Evolutionary conservation across 2,888 invertebrate genomes (phyloP), one percentile per base, ranked within the genome.

Genomic region (Hypena proboscidalis): DNA sequence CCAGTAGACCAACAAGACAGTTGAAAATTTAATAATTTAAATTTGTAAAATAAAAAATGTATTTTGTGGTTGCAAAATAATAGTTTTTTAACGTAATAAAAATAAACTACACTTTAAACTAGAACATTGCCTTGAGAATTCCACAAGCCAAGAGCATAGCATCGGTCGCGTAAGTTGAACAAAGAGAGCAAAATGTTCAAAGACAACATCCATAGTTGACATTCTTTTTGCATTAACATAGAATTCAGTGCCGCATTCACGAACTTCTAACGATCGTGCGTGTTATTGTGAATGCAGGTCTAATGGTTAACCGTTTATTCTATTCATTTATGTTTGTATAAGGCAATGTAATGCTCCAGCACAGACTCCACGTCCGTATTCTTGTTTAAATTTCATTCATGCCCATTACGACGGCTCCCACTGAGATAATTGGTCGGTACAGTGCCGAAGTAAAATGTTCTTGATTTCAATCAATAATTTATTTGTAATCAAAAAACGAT

Each of bases 201-300:
- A 44, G 38, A 32, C 30, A 48, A 45, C 38, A 42, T 26, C 23
- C 21, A 15, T 32, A 35, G 43, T 41, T 37, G 43, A 53, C 50
- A 62, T 57, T 53, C 21, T 53, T 57, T 53, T 64, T 40, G 36
- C 46, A 53, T 52, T 42, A 48, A 37, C 39, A 32, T 14, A 31
- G 50, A 47, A 50, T 56, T 58, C 34, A 55, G 23, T 64, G 26
- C 50, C 60, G 57, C 41, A 34, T 60, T 61, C 45, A 46, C 30
- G 21, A 41, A 23, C 50, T 42, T 45, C 53, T 36, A 47, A 37
- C 30, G 32, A 38, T 51, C 39, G 30, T 43, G 34, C 20, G 29
- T 33, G 19, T 47, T 52, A 46, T 41, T 58, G 41, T 32, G 6
- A 30, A 43, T 61, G 45, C 35, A 45, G 32, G 30, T 38, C 38